Evolutionary conservation across 2,113 vertebrate genomes (phyloP), one percentile per base, ranked within the genome.

Genomic region (Sterrhoptilus dennistouni): DNA sequence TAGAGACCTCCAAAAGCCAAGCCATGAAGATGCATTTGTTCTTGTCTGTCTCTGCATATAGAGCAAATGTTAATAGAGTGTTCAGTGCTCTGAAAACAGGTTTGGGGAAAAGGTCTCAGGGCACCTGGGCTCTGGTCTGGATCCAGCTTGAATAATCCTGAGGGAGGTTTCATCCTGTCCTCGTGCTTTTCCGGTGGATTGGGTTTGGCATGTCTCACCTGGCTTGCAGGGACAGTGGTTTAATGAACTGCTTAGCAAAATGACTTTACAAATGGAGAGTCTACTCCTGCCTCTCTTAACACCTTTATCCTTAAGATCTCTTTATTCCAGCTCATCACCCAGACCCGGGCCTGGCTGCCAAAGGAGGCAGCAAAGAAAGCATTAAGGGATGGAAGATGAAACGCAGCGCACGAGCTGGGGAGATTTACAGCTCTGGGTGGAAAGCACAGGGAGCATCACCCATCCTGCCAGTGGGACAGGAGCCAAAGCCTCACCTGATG

Each of bases 301-400:
- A 89, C 93, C 86, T 61, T 61, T 61, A 61, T 61, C 36, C 59
- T 87, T 65, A 33, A 89, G 88, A 90, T 52, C 64, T 77, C 83
- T 91, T 94, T 45, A 78, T 82, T 89, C 90, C 69, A 60, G 79
- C 93, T 93, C 92, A 44, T 83, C 90, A 66, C 90, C 79, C 87
- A 70, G 52, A 10, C 38, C 52, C 35, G 68, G 45, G 38, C 52
- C 52, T 4, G 69, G 31, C 82, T 71, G 83, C 82, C 64, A 53
- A 33, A 54, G 79, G 15, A 93, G 76, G 29, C 71, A 23, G 91
- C 82, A 93, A 40, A 71, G 85, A n/a, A 81, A 84, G 56, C 80
- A 57, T 38, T 38, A 80, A 83, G 8, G 14, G 82, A 24, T n/a
- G 76, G 83, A 64, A 80, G 82, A 60, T 52, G 64, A 86, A 90